Evolutionary conservation across 2,797 vertebrate species (phyloP).

Genomic region (Oreochromis grahami): DNA sequence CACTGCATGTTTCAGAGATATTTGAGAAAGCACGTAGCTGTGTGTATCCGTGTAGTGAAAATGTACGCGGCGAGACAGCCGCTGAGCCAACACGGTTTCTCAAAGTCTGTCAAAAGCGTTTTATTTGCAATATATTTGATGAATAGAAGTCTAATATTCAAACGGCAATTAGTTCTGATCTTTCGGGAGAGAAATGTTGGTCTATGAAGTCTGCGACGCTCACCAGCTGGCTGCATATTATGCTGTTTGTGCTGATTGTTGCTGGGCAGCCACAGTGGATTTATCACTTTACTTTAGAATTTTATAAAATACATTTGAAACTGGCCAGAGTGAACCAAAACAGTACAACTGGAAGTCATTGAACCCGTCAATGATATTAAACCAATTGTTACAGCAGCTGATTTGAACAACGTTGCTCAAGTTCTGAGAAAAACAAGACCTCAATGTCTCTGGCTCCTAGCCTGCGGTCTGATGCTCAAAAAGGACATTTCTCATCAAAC

Average conservation of each 20-base stretch:
- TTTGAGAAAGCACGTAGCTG: neutral
- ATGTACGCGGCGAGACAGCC: neutral
- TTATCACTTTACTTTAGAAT: neutral
- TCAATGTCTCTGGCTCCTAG: neutral
- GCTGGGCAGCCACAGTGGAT: neutral
- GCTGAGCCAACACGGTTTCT: neutral
- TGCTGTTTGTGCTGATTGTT: neutral
- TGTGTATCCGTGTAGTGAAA: neutral
- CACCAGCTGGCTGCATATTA: neutral
- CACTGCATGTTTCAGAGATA: neutral
- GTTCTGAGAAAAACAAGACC: neutral
- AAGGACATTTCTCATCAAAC: constrained; percentile 26
- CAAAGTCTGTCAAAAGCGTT: neutral
- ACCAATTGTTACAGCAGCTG: neutral
- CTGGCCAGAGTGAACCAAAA: neutral
- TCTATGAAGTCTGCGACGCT: neutral
- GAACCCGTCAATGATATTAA: neutral
- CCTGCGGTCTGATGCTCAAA: neutral
- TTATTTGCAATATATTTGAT: neutral
- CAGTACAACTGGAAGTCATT: neutral
- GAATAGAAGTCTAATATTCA: neutral
- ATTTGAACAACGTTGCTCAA: neutral
- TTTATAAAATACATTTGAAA: neutral
- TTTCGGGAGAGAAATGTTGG: neutral
- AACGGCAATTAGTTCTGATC: neutral